Percentiles rank a stretch among this genome's conserved stretches.
phyloP scores from a whole-genome alignment of 92 coral and sea anemone species.

The Pocillopora meandrina region DNA sequence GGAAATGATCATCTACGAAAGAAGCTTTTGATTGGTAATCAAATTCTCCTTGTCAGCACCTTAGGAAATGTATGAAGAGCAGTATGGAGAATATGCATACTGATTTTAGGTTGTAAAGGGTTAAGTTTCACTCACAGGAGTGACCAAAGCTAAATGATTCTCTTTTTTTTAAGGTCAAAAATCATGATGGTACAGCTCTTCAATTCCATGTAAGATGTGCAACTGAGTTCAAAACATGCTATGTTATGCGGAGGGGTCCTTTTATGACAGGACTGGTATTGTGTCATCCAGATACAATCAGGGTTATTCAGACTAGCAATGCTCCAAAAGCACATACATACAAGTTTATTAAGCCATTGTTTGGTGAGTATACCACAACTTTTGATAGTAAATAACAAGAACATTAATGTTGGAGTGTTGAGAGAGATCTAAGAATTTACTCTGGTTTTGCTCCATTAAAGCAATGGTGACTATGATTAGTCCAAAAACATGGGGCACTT shows the following conservation, averaged over 20 bases:
- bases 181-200: background rate
- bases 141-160: background rate
- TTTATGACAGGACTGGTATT: background rate
- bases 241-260: conserved; percentile 22
- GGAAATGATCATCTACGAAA: too few relatives aligned
- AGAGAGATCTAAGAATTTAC: too few relatives aligned
- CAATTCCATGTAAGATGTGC: conserved; percentile 39
- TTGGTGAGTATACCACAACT: conserved; percentile 11
- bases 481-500: too few relatives aligned
- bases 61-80: too few relatives aligned
- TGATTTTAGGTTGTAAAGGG: too few relatives aligned
- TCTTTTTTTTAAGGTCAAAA: background rate
- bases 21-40: too few relatives aligned
- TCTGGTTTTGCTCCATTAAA: too few relatives aligned
- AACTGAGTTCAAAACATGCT: conserved; percentile 40
- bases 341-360: conserved; percentile 28
- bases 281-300: conserved; percentile 44
- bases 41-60: too few relatives aligned
- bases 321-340: conserved; percentile 45
- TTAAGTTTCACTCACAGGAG: too few relatives aligned
- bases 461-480: too few relatives aligned
- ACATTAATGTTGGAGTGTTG: background rate
- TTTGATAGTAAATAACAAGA: background rate
- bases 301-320: conserved; percentile 37
- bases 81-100: too few relatives aligned